phyloP scores from a whole-genome alignment of 2,888 invertebrate genomes.

The Alloplasta piceator region DNA sequence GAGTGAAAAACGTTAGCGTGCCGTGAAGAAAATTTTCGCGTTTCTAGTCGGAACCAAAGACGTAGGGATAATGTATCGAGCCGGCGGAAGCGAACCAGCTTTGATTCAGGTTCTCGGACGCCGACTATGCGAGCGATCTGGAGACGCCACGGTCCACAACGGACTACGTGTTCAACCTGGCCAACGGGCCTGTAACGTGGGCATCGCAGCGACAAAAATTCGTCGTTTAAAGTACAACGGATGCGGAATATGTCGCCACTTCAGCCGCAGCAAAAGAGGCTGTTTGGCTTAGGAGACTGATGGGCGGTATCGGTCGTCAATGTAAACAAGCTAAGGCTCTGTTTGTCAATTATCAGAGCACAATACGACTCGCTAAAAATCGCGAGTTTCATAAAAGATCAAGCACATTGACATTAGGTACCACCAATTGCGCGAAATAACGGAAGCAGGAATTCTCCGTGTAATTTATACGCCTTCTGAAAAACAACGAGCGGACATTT shows the following conservation, averaged over 20 bases:
- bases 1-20: conserved; percentile 28
- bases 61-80: conserved; percentile 45
- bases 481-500: conserved; percentile 19
- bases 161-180: conserved; percentile 62
- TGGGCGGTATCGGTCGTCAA: neutral
- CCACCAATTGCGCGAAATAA: conserved; percentile 15
- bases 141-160: conserved; percentile 64
- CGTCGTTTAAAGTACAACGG: conserved; percentile 49
- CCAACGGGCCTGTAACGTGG: conserved; percentile 54
- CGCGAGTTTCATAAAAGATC: conserved; percentile 30
- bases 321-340: neutral
- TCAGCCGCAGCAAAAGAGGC: conserved; percentile 11
- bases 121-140: conserved; percentile 64
- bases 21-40: conserved; percentile 61
- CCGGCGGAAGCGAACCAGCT: conserved; percentile 32
- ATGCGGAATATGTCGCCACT: no score
- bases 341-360: conserved; percentile 36
- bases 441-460: neutral
- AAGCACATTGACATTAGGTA: conserved; percentile 30
- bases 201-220: no score
- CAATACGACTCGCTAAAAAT: conserved; percentile 14
- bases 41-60: conserved; percentile 59
- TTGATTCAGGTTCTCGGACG: no score
- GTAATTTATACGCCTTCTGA: neutral
- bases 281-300: conserved; percentile 18